Conservation (phyloP, 2,113 vertebrate species). For the Rallus limicola region DNA sequence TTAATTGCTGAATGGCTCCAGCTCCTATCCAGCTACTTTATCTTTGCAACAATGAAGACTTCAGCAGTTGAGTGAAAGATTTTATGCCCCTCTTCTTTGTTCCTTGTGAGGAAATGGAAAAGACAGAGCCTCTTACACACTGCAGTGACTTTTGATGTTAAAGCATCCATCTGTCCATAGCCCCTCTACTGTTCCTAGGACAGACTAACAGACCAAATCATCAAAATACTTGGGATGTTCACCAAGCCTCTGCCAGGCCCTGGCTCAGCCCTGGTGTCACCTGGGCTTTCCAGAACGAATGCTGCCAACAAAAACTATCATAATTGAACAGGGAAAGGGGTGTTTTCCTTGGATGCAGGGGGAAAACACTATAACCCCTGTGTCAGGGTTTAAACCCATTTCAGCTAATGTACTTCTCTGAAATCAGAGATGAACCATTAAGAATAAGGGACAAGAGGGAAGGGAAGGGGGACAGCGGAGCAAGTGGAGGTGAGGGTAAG, state of each 20-base stretch:
- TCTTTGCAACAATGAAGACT: slow-evolving; percentile 15
- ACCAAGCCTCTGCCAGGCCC: not conserved
- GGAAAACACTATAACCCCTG: accelerated
- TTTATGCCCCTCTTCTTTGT: slow-evolving; percentile 3
- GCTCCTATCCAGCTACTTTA: slow-evolving; percentile 12
- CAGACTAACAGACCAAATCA: not conserved
- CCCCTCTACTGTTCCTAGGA: not conserved
- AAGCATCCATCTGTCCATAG: not conserved
- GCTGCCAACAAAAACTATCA: not conserved
- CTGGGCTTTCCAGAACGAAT: not conserved
- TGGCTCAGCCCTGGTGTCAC: not conserved
- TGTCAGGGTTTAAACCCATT: not conserved
- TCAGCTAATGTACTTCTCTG: not conserved
- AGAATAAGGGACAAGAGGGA: not conserved
- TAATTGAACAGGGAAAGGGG: not conserved
- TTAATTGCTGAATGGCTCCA: slow-evolving; percentile 58
- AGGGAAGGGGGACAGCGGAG: not conserved
- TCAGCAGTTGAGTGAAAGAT: not conserved
- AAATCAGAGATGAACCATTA: not conserved
- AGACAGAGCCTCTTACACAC: not conserved
- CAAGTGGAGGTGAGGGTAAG: not conserved
- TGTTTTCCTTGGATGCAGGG: not conserved
- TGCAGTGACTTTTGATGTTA: not conserved
- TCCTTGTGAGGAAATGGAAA: not conserved
- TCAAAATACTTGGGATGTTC: not conserved